Base-by-base conservation (phyloP, 2,113 vertebrate genomes). In the Lipotes vexillifer region DNA sequence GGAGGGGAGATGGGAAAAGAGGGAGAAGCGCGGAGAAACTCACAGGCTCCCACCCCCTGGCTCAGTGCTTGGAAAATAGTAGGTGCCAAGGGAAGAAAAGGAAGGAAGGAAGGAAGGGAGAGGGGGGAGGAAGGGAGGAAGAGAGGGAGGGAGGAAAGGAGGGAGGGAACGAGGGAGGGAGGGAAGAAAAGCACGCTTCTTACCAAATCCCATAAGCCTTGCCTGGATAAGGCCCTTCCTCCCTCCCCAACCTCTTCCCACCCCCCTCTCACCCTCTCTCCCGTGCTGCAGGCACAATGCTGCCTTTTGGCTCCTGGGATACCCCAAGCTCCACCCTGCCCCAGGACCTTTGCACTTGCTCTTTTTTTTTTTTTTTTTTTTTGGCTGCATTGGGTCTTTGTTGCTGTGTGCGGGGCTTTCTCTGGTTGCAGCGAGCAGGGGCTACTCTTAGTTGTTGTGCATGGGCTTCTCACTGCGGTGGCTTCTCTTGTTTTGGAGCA, bases 1-100 rank as follows among this genome's bases (percentile, higher is more conserved):
- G 59, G 97, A 96, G 90, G 69, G 84, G 29, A 77, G 94, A 78
- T 90, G 97, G 78, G 95, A 44, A 18, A 88, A 93, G 96, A 85
- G 82, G 82, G 95, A 88, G 96, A 97, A 92, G 95, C 83, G 18
- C 0, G 1, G 86, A 92, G 96, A 94, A 95, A 97, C n/a, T 90
- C 55, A 49, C 44, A 52, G 65, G 88, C 74, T 65, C 33, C 83
- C 89, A 52, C 85, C 33, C 44, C 55, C 52, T 92, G 78, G 92
- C 71, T 65, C 75, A 38, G 38, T 38, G 95, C 83, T 90, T 96
- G 82, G 68, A 95, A 92, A 92, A 96, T 96, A 97, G 95, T 94
- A 97, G 96, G 95, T 81, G 68, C 20, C 36, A 91, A 90, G 88
- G 85, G 74, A 94, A 94, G 95, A 93, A 90, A 94, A 92, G 90